phyloP scores from a whole-genome alignment of 2,797 vertebrate species.

The Limosa lapponica region DNA sequence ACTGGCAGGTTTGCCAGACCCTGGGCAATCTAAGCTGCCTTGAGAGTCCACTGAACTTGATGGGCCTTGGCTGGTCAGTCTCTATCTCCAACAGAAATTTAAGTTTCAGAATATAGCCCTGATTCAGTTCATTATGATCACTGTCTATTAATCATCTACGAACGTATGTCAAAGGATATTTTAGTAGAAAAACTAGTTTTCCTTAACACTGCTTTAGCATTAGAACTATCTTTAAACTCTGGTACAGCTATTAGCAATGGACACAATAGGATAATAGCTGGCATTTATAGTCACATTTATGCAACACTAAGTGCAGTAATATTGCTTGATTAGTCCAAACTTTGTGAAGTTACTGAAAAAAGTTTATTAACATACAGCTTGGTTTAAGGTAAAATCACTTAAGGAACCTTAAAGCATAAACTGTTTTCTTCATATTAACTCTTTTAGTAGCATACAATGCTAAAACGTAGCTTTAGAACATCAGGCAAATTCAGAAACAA shows the following conservation, averaged over 20 bases:
- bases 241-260: background rate
- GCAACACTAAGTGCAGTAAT: constrained; percentile 29
- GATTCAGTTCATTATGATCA: background rate
- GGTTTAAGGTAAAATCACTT: constrained; percentile 12
- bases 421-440: constrained; percentile 1
- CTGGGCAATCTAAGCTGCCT: background rate
- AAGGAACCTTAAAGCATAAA: constrained; percentile 35
- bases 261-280: background rate
- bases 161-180: background rate
- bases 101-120: background rate
- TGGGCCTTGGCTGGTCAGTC: background rate
- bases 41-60: background rate
- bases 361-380: constrained; percentile 9
- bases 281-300: constrained; percentile 45
- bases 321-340: constrained; percentile 25
- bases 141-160: background rate
- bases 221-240: constrained; percentile 23
- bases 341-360: constrained; percentile 29
- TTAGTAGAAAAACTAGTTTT: constrained; percentile 14
- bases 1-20: background rate
- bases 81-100: background rate
- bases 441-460: background rate
- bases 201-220: constrained; percentile 1
- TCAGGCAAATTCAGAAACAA: background rate
- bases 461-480: background rate